phyloP scores from a whole-genome alignment of 2,797 vertebrate species.

The Poeciliopsis infans region DNA sequence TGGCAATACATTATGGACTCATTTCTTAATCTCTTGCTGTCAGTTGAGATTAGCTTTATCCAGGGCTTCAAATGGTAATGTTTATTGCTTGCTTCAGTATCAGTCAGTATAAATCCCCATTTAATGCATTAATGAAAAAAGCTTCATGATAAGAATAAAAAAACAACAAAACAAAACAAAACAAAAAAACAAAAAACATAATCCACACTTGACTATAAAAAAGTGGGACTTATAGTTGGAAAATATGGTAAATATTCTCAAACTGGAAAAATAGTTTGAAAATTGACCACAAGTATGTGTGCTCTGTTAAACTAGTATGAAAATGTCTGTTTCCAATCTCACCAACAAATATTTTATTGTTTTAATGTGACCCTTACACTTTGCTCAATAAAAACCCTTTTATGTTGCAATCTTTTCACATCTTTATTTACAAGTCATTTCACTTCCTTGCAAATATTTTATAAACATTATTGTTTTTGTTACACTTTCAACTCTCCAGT shows the following conservation, averaged over 20 bases:
- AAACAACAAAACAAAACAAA: too few species aligned
- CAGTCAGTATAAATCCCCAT: too few species aligned
- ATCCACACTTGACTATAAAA: too few species aligned
- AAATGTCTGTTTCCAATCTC: not conserved
- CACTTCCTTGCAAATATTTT: not conserved
- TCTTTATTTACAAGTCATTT: not conserved
- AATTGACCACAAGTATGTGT: not conserved
- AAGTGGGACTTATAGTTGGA: too few species aligned
- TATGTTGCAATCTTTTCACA: not conserved
- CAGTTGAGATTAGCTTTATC: too few species aligned
- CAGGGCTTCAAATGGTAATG: too few species aligned
- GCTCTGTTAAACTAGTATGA: not conserved
- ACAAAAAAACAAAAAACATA: too few species aligned
- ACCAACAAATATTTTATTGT: not conserved
- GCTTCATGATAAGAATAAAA: too few species aligned
- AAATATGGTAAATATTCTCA: not conserved
- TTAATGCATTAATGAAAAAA: too few species aligned
- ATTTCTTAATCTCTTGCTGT: too few species aligned
- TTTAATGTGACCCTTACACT: not conserved
- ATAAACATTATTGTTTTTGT: not conserved
- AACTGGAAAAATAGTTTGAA: not conserved
- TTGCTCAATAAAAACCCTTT: not conserved
- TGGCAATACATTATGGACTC: too few species aligned
- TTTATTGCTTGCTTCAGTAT: too few species aligned
- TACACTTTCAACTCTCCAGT: not conserved